Base-by-base conservation (phyloP, 2,797 vertebrate genomes). In the Sebastes cheni region DNA sequence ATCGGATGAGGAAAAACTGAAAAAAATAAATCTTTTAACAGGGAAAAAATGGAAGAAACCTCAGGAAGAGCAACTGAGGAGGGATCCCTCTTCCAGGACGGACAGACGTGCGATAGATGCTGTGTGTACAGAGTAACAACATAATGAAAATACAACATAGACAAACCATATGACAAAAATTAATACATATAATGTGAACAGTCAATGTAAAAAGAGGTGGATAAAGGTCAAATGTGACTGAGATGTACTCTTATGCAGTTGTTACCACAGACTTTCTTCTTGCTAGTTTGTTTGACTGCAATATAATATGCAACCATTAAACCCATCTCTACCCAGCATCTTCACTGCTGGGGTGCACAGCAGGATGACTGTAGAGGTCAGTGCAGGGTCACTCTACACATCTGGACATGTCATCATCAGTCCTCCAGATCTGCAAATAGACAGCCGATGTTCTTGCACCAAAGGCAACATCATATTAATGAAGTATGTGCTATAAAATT, bases 321-420 rank as follows among this genome's bases (percentile, higher is more conserved):
- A 83, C 65, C 64, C 58, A 52, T 61, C 77, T 23, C 25, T 85
- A 29, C 86, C 76, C 70, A 80, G 77, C 65, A 60, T 80, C 69
- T 16, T 78, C 76, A 66, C 29, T 54, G 82, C 69, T 64, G 72
- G 76, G 72, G 60, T 86, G 84, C 87, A 81, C 88, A 88, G 84
- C 88, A 79, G 77, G 85, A 87, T 69, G 83, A 68, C 70, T 55
- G 77, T 36, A 79, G 65, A 83, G 94, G 93, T 95, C 92, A 92
- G 67, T 20, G 30, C 69, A 8, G 62, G 94, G 93, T 95, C 90
- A 87, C 16, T 29, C 60, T 67, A 14, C 89, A 94, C 95, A 96
- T 96, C 95, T 96, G 95, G 90, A 90, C 85, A 89, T 94, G 86
- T 88, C 92, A 95, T 96, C 91, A 95, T 96, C 91, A 95, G 71